phyloP scores from a whole-genome alignment of 2,888 invertebrate species.

The Pseudolycoriella hygida region DNA sequence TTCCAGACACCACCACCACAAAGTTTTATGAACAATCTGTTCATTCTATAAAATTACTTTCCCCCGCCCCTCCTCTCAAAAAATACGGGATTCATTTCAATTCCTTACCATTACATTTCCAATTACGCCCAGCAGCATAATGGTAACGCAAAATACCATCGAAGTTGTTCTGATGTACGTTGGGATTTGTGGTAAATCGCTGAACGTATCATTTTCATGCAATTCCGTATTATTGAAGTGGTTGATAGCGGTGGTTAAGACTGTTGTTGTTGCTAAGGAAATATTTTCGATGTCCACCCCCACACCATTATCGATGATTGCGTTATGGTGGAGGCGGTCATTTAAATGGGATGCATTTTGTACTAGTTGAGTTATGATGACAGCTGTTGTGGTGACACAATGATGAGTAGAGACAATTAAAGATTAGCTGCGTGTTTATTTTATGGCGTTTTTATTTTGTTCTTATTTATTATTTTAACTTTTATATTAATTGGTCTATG shows the following conservation, averaged over 20 bases:
- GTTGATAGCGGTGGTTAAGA: not conserved
- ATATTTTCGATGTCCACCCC: conserved; percentile 14
- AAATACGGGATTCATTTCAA: not conserved
- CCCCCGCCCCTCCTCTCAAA: no score
- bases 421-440: no score
- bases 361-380: conserved; percentile 17
- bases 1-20: not conserved
- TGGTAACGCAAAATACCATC: conserved; percentile 71
- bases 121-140: conserved; percentile 77
- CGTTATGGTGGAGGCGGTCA: conserved; percentile 13
- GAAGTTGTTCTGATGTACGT: conserved; percentile 75
- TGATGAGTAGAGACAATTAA: no score
- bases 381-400: not conserved
- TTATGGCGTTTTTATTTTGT: no score
- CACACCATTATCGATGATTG: conserved; percentile 3
- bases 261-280: conserved; percentile 11
- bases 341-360: conserved; percentile 17
- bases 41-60: no score
- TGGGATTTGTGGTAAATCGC: conserved; percentile 42
- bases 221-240: not conserved
- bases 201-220: conserved; percentile 8
- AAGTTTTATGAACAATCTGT: no score
- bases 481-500: no score
- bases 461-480: no score
- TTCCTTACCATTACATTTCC: conserved; percentile 68